Percentiles rank a stretch among this genome's conserved stretches.
phyloP scores from a whole-genome alignment of 2,113 vertebrate genomes.

The Cinclus cinclus region DNA sequence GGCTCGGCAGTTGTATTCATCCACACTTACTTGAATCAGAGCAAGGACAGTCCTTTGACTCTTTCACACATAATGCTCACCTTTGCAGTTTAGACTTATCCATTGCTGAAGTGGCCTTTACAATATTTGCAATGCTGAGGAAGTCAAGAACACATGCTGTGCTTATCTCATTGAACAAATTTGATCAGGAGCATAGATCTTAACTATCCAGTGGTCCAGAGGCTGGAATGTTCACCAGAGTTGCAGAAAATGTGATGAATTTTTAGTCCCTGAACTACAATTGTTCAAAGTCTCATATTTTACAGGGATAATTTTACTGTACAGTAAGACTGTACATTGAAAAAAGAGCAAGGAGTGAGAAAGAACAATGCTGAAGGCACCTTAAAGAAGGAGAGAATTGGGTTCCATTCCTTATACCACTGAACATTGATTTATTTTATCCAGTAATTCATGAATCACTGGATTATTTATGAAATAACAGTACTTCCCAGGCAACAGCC shows the following conservation, averaged over 20 bases:
- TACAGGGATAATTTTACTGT: background rate
- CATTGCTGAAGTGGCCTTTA: background rate
- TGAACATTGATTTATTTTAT: background rate
- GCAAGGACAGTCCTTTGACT: background rate
- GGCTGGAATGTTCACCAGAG: background rate
- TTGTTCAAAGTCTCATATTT: background rate
- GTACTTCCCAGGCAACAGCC: background rate
- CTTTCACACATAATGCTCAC: background rate
- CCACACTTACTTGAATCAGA: background rate
- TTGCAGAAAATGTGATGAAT: background rate
- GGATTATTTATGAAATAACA: constrained; percentile 1
- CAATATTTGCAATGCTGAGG: background rate
- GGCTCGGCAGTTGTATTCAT: background rate
- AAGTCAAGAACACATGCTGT: background rate
- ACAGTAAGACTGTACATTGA: background rate
- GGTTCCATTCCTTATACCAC: background rate
- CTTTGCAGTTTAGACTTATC: background rate
- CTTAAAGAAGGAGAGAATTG: background rate
- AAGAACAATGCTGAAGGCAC: background rate
- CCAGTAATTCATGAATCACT: background rate
- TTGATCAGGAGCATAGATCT: background rate
- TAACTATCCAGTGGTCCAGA: background rate
- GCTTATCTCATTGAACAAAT: background rate
- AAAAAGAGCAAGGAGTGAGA: background rate
- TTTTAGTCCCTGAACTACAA: background rate